Evolutionary conservation across 2,113 vertebrate genomes (phyloP).

Genomic region (Mungos mungo): DNA sequence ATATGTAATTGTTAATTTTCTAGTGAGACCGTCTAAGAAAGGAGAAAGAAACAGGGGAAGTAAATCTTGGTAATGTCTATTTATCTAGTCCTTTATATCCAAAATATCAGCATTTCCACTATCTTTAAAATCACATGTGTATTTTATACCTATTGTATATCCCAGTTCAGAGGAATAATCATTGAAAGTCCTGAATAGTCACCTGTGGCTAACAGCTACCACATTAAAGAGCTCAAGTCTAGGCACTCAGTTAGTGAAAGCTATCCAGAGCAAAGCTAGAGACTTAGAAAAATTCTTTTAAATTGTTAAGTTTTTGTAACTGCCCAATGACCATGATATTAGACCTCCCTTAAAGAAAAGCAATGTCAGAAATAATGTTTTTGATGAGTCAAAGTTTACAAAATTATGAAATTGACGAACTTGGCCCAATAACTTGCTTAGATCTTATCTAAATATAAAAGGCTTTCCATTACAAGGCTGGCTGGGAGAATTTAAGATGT

Average conservation of each 20-base stretch:
- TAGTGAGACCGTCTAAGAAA: background rate
- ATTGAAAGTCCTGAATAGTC: background rate
- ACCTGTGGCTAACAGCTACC: background rate
- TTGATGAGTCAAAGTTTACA: background rate
- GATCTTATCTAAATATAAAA: background rate
- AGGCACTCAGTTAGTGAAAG: background rate
- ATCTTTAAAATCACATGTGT: background rate
- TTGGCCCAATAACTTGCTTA: background rate
- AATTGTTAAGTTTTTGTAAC: background rate
- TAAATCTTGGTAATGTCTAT: background rate
- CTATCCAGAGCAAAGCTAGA: background rate
- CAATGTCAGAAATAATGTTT: background rate
- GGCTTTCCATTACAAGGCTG: background rate
- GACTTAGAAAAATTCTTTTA: background rate
- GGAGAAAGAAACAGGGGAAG: conserved; percentile 1
- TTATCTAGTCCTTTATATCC: background rate
- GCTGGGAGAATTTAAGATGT: background rate
- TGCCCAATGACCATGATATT: background rate
- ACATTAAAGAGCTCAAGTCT: background rate
- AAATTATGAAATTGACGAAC: background rate
- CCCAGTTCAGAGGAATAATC: background rate
- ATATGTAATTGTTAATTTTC: background rate
- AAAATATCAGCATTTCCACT: background rate
- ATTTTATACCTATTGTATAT: background rate
- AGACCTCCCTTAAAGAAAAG: background rate